These are phyloP conservation scores for Rhombomys opimus DNA, from an alignment of 2,113 vertebrate species.

Conservation along the genomic window DNA sequence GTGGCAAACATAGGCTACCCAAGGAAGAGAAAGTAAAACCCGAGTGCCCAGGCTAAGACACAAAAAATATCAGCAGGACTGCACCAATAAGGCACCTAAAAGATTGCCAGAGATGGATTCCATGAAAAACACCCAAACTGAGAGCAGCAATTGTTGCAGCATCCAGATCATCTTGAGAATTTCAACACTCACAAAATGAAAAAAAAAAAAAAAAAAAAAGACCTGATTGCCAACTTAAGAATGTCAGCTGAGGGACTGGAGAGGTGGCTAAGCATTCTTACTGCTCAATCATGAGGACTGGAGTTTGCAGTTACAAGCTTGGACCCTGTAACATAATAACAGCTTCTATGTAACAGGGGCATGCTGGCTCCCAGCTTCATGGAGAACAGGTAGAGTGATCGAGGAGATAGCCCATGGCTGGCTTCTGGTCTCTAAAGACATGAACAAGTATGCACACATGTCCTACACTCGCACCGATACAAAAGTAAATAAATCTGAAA, in stretches of 20 bases:
- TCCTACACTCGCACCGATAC: neutral
- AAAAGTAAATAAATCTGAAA: neutral
- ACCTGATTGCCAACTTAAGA: neutral
- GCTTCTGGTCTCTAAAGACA: neutral
- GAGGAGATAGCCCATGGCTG: neutral
- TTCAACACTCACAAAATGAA: too few species aligned
- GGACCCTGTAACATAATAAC: neutral
- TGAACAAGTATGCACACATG: neutral
- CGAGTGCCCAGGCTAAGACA: neutral
- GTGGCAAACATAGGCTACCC: neutral
- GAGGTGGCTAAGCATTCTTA: accelerated
- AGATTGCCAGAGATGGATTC: neutral
- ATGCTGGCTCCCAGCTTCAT: neutral
- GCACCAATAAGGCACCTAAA: neutral
- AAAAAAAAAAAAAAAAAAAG: neutral
- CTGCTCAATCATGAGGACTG: neutral
- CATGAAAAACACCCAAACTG: neutral
- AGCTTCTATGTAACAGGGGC: neutral
- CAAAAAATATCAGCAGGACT: neutral
- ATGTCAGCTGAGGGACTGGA: neutral
- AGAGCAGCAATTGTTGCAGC: neutral
- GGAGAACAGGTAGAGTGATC: neutral
- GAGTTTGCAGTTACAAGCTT: neutral
- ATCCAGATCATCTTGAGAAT: neutral
- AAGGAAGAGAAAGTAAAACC: neutral